Percentiles rank a stretch among this genome's conserved stretches.
Conservation (phyloP, 2,888 invertebrate genomes). For the Drosophila barbarae region DNA sequence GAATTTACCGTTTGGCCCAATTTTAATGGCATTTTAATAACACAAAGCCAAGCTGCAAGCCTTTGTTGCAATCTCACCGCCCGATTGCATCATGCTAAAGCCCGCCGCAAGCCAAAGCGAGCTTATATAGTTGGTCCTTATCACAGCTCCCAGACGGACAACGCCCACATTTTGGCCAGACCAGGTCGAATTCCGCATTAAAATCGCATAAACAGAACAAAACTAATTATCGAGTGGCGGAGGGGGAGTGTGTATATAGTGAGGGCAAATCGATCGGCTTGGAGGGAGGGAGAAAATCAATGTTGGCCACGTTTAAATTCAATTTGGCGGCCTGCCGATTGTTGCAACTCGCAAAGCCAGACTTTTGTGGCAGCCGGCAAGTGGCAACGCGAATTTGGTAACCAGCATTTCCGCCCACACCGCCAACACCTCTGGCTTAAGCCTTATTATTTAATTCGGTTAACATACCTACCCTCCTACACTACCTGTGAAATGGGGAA, state of each 20-base stretch:
- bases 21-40: constrained; percentile 67
- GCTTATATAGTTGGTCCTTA: constrained; percentile 51
- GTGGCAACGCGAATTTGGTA: constrained; percentile 41
- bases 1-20: constrained; percentile 57
- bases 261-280: not conserved
- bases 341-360: constrained; percentile 40
- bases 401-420: constrained; percentile 60
- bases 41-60: constrained; percentile 26
- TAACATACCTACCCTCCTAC: constrained; percentile 33
- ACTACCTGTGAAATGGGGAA: not conserved
- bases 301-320: constrained; percentile 67
- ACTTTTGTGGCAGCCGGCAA: constrained; percentile 22
- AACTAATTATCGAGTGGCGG: constrained; percentile 59
- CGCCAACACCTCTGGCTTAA: constrained; percentile 49
- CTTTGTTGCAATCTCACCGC: constrained; percentile 55
- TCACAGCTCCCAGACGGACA: constrained; percentile 41
- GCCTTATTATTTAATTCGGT: constrained; percentile 56
- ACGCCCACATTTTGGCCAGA: constrained; percentile 60
- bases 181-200: constrained; percentile 61
- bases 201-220: constrained; percentile 64
- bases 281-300: constrained; percentile 52
- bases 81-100: constrained; percentile 63
- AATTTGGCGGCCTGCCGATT: constrained; percentile 61
- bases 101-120: not conserved
- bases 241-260: not conserved